Conservation (phyloP, 30 jellyfish, hydroid and myxozoan genomes). For the Morbakka virulenta region DNA sequence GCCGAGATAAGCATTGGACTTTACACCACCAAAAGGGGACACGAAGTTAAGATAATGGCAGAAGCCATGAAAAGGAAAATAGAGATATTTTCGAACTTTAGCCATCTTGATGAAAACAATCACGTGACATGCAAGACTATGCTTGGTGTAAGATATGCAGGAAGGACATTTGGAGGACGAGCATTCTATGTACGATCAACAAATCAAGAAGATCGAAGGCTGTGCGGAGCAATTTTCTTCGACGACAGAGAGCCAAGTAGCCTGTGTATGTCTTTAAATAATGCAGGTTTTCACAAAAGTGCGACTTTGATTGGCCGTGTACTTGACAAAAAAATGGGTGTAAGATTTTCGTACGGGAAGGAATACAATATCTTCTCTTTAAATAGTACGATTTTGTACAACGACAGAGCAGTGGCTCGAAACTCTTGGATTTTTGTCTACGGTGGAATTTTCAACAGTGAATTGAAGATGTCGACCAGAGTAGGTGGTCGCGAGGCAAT, state of each 20-base stretch:
- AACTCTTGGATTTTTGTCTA: constrained; percentile 55
- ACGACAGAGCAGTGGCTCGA: constrained; percentile 50
- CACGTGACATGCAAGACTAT: neutral
- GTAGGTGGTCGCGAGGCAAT: constrained; percentile 33
- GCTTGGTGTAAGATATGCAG: constrained; percentile 49
- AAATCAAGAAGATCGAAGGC: neutral
- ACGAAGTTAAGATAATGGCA: neutral
- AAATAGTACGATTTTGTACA: constrained; percentile 49
- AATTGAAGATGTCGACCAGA: constrained; percentile 39
- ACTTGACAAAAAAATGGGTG: constrained; percentile 50
- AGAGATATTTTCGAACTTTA: neutral
- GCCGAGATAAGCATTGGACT: constrained; percentile 24
- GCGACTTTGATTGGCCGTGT: constrained; percentile 38
- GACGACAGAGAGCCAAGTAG: constrained; percentile 40
- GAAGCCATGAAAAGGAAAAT: neutral
- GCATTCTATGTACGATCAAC: neutral
- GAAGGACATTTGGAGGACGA: constrained; percentile 1
- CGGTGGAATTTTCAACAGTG: constrained; percentile 70
- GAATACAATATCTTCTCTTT: constrained; percentile 37
- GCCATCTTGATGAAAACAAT: neutral
- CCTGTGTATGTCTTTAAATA: constrained; percentile 17
- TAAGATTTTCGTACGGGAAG: constrained; percentile 37
- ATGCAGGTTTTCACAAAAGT: neutral
- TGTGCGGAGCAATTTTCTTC: constrained; percentile 49
- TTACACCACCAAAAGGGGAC: neutral